These are phyloP conservation scores for Eupithecia insigniata DNA, from an alignment of 2,888 invertebrate species.

Conservation along the genomic window DNA sequence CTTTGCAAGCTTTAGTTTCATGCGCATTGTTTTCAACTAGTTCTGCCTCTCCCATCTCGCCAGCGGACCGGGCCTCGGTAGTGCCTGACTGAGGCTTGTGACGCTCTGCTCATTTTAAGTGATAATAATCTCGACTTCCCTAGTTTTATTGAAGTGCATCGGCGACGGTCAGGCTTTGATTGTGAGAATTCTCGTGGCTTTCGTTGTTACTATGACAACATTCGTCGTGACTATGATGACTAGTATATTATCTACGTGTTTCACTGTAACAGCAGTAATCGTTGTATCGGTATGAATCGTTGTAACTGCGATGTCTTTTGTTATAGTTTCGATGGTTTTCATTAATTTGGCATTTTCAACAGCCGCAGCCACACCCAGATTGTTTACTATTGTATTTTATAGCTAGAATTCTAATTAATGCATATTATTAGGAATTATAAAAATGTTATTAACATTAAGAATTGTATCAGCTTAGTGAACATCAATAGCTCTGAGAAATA, in stretches of 20 bases:
- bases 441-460: conserved; percentile 82
- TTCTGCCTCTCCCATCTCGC: conserved; percentile 38
- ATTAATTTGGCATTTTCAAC: conserved; percentile 59
- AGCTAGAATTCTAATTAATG: conserved; percentile 84
- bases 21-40: conserved; percentile 34
- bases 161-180: conserved; percentile 44
- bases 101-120: conserved; percentile 35
- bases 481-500: conserved; percentile 83
- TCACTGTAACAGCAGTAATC: conserved; percentile 14
- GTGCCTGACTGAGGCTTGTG: conserved; percentile 34
- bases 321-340: conserved; percentile 48
- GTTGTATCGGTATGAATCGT: conserved; percentile 33
- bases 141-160: conserved; percentile 37
- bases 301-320: conserved; percentile 14
- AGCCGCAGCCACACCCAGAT: conserved; percentile 64
- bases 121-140: conserved; percentile 40
- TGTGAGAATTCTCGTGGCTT: conserved; percentile 52
- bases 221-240: conserved; percentile 6
- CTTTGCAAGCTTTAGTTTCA: conserved; percentile 39
- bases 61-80: conserved; percentile 20
- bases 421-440: conserved; percentile 81
- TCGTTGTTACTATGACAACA: conserved; percentile 51
- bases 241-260: conserved; percentile 36
- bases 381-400: conserved; percentile 81
- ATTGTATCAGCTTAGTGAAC: conserved; percentile 84